Evolutionary conservation across 1,140 invertebrate species (phyloP), one percentile per base, ranked within the genome.

Genomic region (Araneus ventricosus): DNA sequence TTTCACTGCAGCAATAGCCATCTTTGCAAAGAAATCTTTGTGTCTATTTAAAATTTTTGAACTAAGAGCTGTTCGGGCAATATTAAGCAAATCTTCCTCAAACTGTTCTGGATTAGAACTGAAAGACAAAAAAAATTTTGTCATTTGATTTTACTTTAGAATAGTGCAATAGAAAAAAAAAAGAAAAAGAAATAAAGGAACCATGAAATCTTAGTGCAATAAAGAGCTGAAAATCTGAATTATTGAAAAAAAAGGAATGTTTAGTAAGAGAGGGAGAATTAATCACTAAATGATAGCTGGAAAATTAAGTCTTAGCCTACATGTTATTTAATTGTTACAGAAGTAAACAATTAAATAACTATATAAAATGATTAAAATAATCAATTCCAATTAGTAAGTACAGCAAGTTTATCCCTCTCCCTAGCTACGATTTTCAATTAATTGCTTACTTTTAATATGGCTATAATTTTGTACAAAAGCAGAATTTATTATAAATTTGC

Each of bases 31-130:
- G 95, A 99, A 97, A 94, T 99, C 99, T 96, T 99, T 99, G 95
- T 99, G 98, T 95, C 99, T 99, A 84, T 98, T 98, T 0, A 99
- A 96, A 95, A 99, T 99, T 96, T 99, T 99, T 0, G 99, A 99
- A 95, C 99, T 99, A 0, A 99, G 96, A 67, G 99, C 99, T 52
- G 99, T 99, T 75, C 98, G 96, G 27, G 99, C 99, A 95, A 99
- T 99, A 95, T 99, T 99, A 95, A 99, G 95, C 61, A 99, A 96
- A 96, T 99, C 99, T 94, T 97, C 96, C 88, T 97, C 96, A 94
- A 99, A 98, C 94, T 97, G 97, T 8, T 96, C 97, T 37, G 97
- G 96, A 96, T 99, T 97, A 24, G 96, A 96, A 61, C 98, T 98
- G 39, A 14, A 80, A 91, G 37, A 92, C 3, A 34, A 61, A 61